Percentiles rank a stretch among this genome's conserved stretches.
Evolutionary conservation across 2,113 vertebrate genomes (phyloP).

Genomic region (Scytalopus superciliaris): DNA sequence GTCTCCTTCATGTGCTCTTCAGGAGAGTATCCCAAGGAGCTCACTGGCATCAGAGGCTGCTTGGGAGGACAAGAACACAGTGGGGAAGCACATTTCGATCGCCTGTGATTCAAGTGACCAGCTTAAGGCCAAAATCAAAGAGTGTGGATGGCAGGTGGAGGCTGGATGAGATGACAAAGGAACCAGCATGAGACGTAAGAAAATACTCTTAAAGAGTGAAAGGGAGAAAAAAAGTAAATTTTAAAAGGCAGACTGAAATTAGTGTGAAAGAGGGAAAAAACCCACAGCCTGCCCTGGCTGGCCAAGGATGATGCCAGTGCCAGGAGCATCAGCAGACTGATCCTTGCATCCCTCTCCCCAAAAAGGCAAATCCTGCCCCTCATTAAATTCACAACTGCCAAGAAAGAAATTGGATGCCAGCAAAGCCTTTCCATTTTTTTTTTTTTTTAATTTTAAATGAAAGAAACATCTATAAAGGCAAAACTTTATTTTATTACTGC

Average conservation of each 20-base stretch:
- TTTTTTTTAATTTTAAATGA: not conserved
- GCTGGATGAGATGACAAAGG: not conserved
- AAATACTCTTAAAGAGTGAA: not conserved
- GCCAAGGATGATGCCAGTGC: not conserved
- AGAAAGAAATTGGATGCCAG: not conserved
- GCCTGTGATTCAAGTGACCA: not conserved
- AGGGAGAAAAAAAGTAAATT: not conserved
- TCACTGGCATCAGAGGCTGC: not conserved
- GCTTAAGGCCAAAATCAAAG: not conserved
- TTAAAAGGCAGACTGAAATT: not conserved
- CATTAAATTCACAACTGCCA: not conserved
- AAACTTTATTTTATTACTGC: not conserved
- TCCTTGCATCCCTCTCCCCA: not conserved
- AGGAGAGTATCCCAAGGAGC: not conserved
- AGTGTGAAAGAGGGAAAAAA: not conserved
- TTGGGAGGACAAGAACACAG: not conserved
- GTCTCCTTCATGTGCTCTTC: not conserved
- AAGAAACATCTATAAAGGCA: not conserved
- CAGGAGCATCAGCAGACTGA: not conserved
- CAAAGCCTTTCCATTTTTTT: not conserved
- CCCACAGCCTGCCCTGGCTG: not conserved
- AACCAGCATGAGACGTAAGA: not conserved
- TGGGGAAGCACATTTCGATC: not conserved
- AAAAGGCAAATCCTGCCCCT: not conserved
- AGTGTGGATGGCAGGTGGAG: not conserved